phyloP scores from a whole-genome alignment of 92 coral and sea anemone species.

The Actinostola sp. region DNA sequence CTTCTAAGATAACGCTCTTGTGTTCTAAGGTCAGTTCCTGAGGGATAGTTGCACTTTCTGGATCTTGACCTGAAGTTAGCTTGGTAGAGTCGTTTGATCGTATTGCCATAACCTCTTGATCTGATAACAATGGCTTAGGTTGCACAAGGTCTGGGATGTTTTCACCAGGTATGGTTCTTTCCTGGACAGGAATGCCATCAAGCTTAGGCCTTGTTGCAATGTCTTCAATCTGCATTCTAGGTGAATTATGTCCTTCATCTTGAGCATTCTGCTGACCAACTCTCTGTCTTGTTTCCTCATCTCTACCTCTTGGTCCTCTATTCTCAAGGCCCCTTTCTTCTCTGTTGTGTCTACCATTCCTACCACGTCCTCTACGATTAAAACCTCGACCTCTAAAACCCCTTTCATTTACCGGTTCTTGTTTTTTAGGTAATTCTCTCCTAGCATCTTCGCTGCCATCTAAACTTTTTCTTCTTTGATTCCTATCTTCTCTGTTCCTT shows the following conservation, averaged over 20 bases:
- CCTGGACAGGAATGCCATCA: not conserved
- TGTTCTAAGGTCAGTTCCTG: conserved; percentile 90
- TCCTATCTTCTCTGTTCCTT: conserved; percentile 29
- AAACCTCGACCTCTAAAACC: conserved; percentile 42
- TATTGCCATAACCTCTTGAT: conserved; percentile 68
- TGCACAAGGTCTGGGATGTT: conserved; percentile 70
- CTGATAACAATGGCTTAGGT: conserved; percentile 76
- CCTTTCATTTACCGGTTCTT: conserved; percentile 30
- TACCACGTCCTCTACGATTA: conserved; percentile 36
- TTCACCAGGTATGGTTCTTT: not conserved
- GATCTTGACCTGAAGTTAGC: conserved; percentile 13
- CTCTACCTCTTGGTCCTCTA: conserved; percentile 15
- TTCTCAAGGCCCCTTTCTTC: conserved; percentile 24
- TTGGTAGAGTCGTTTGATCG: conserved; percentile 49
- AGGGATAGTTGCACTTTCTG: conserved; percentile 78
- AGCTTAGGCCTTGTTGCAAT: not conserved
- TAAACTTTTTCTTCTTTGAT: conserved; percentile 30
- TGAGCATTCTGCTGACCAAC: not conserved
- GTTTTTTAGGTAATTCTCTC: not conserved
- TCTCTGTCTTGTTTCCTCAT: conserved; percentile 6
- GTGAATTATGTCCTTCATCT: conserved; percentile 13
- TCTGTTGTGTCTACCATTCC: conserved; percentile 11
- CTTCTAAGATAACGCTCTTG: conserved; percentile 75
- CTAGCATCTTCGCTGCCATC: conserved; percentile 25
- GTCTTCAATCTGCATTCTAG: not conserved